These are phyloP conservation scores for Achroia grisella DNA, from an alignment of 1,140 invertebrate species.

Conservation along the genomic window DNA sequence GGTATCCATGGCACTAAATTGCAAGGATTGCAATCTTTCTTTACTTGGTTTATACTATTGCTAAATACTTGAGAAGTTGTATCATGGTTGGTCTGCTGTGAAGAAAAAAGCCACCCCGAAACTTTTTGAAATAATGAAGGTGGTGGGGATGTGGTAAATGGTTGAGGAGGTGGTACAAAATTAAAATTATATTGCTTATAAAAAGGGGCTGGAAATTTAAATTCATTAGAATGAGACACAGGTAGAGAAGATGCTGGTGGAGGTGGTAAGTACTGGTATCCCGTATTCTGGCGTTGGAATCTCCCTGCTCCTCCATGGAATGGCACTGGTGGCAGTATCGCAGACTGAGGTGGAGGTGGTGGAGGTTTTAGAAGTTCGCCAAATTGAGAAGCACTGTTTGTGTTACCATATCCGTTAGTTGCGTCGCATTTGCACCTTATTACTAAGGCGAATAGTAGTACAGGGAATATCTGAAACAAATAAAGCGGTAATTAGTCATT, in stretches of 20 bases:
- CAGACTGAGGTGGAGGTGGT: conserved; percentile 34
- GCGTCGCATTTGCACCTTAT: conserved; percentile 37
- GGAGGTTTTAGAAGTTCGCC: conserved; percentile 52
- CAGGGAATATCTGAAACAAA: conserved; percentile 44
- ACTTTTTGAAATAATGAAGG: conserved; percentile 67
- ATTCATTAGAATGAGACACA: conserved; percentile 25
- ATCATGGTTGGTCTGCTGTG: conserved; percentile 40
- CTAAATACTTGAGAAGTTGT: conserved; percentile 13
- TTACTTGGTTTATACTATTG: conserved; percentile 43
- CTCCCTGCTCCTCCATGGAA: conserved; percentile 42
- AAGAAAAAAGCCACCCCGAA: conserved; percentile 65
- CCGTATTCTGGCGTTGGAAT: conserved; percentile 33
- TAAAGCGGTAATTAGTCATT: no score
- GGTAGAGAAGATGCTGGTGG: conserved; percentile 24
- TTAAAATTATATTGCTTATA: conserved; percentile 68
- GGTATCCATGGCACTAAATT: conserved; percentile 87
- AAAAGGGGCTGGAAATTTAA: conserved; percentile 61
- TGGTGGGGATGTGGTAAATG: conserved; percentile 54
- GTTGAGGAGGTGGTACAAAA: conserved; percentile 58
- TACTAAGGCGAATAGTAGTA: conserved; percentile 34
- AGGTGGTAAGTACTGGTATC: conserved; percentile 34
- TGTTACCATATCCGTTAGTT: conserved; percentile 23
- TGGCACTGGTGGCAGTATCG: conserved; percentile 44
- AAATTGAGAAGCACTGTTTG: conserved; percentile 30
- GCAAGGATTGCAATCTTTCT: conserved; percentile 80